A percentile compares a stretch with the other conserved stretches of the same genome.
Conservation (phyloP, 2,797 vertebrate genomes). For the Coendou prehensilis region DNA sequence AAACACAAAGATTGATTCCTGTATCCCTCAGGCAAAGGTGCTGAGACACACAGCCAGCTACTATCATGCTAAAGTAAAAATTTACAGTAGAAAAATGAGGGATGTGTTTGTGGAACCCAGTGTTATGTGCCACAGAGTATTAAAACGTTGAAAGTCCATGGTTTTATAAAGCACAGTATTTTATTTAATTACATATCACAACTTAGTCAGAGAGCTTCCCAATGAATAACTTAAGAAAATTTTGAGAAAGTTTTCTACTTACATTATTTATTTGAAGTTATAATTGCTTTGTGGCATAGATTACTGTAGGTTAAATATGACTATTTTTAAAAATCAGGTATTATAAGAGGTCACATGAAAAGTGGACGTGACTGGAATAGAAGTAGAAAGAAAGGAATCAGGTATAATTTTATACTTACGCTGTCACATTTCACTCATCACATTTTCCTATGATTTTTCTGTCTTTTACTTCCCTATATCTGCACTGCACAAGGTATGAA, state of each 20-base stretch:
- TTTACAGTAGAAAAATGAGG: not conserved
- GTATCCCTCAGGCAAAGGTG: not conserved
- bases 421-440: not conserved
- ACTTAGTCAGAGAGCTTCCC: not conserved
- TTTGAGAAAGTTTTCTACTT: not conserved
- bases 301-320: not conserved
- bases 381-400: not conserved
- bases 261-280: conserved; percentile 13
- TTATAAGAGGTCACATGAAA: not conserved
- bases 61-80: not conserved
- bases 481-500: not conserved
- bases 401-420: not conserved
- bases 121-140: not conserved
- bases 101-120: not conserved
- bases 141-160: not conserved
- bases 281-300: not conserved
- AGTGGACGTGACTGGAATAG: not conserved
- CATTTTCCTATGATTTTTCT: not conserved
- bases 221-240: not conserved
- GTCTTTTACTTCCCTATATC: not conserved
- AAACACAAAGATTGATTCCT: not conserved
- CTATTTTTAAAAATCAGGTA: not conserved
- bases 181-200: not conserved
- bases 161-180: not conserved
- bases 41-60: not conserved